A percentile compares a stretch with the other conserved stretches of the same genome.
Evolutionary conservation across 2,113 vertebrate species (phyloP).

Genomic region (Trochalopteron elliotii): DNA sequence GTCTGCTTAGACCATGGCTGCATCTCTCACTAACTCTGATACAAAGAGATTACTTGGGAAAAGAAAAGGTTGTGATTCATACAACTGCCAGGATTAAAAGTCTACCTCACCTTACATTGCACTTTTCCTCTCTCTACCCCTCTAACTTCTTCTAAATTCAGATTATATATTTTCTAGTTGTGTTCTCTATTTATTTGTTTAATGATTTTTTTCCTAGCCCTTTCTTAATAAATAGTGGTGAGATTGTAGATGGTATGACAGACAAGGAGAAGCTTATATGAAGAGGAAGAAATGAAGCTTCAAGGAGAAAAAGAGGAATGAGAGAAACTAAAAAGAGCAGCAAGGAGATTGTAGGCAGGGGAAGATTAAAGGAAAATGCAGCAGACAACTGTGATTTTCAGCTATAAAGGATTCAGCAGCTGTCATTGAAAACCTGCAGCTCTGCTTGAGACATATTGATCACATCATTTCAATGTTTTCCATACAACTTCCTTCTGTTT

Average conservation of each 20-base stretch:
- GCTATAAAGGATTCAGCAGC: slow-evolving; percentile 20
- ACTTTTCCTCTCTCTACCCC: neutral
- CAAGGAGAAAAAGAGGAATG: neutral
- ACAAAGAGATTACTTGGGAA: neutral
- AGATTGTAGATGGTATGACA: neutral
- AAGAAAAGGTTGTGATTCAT: neutral
- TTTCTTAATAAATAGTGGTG: neutral
- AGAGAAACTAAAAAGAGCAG: slow-evolving; percentile 13
- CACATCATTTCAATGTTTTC: neutral
- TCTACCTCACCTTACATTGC: neutral
- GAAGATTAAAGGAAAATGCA: slow-evolving; percentile 40
- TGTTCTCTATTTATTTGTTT: neutral
- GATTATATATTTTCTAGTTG: neutral
- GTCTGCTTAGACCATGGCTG: neutral
- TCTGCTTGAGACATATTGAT: slow-evolving; percentile 30
- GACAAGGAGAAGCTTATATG: neutral
- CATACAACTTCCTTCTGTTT: neutral
- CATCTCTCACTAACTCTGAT: neutral
- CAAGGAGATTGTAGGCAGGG: neutral
- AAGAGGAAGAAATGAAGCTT: neutral
- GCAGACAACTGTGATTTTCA: slow-evolving; percentile 16
- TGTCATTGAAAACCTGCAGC: slow-evolving; percentile 18
- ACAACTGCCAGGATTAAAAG: neutral
- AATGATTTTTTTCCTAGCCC: neutral
- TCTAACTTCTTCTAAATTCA: neutral